Base-by-base conservation (phyloP, 2,888 invertebrate species). In the Zeuzera pyrina region DNA sequence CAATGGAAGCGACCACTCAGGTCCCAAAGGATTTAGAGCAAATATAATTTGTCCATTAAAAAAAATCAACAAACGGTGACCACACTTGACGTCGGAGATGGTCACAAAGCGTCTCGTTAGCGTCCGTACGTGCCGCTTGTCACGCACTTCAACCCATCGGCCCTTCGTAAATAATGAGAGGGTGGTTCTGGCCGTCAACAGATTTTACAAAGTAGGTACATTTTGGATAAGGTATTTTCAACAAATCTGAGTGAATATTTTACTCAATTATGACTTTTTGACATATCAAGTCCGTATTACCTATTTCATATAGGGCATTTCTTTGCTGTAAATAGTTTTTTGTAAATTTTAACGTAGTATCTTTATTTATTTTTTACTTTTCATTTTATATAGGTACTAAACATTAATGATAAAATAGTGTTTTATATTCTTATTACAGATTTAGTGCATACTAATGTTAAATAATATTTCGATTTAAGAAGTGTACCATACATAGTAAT, bases 31-130 rank as follows among this genome's bases (percentile, higher is more conserved):
- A 71, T 51, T 63, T 51, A 37, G 49, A 56, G 65, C 56, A 77
- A 77, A 78, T 74, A 78, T 76, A 66, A 79, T 77, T 77, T 74
- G 72, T 77, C 70, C 78, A 74, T 79, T 83, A 76, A 81, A 81
- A n/a, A n/a, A 76, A 76, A 79, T 77, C 74, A 70, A 74, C 72
- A 72, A 70, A 70, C 15, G 12, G 60, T 77, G 79, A 76, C 78
- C 79, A 72, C 73, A 63, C 69, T 68, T 56, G 66, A 41, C 43
- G 41, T 52, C 55, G 57, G 62, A 67, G 78, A 73, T 72, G 78
- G 74, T 76, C 81, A 83, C 83, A 83, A 83, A 81, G 73, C 77
- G 72, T 81, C 84, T 84, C 84, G 84, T 84, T 84, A 84, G 78
- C 65, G 69, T 41, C 52, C 68, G 76, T 67, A 83, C 83, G 83